These are phyloP conservation scores for Esox lucius DNA, from an alignment of 2,797 vertebrate species.

Conservation along the genomic window DNA sequence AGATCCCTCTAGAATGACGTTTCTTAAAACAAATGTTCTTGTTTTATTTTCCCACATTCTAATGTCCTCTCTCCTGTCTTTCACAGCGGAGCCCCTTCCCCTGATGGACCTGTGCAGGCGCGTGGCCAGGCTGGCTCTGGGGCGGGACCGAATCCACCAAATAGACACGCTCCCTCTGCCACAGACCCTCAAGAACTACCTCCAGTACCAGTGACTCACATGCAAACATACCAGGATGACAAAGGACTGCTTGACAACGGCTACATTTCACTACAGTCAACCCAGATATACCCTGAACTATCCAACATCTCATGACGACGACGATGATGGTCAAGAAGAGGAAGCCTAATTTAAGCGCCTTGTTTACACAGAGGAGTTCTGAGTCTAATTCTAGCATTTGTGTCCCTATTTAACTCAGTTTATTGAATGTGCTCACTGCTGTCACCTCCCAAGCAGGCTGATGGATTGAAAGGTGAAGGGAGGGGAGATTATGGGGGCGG, in stretches of 20 bases:
- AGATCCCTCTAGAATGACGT: not conserved
- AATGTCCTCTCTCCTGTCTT: conserved; percentile 5
- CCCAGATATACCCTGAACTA: not conserved
- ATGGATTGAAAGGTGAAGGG: conserved; percentile 1
- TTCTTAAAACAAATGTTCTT: not conserved
- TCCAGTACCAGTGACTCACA: conserved; percentile 89
- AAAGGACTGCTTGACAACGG: not conserved
- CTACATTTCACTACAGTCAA: not conserved
- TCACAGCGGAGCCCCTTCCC: conserved; percentile 91
- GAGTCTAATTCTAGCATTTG: conserved; percentile 33
- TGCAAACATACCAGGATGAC: conserved; percentile 8
- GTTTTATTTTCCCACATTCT: not conserved
- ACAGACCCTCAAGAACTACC: conserved; percentile 95
- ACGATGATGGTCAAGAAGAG: conserved; percentile 21
- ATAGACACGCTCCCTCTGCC: conserved; percentile 93
- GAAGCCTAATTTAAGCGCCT: conserved; percentile 7
- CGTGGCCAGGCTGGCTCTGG: conserved; percentile 89
- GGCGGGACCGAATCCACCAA: conserved; percentile 89
- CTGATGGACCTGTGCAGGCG: conserved; percentile 97
- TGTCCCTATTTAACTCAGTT: conserved; percentile 27
- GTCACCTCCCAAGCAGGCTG: conserved; percentile 12
- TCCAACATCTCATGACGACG: conserved; percentile 24
- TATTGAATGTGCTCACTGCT: conserved; percentile 20
- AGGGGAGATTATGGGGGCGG: not conserved
- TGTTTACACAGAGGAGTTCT: conserved; percentile 52